Evolutionary conservation across 1,140 invertebrate genomes (phyloP), one percentile per base, ranked within the genome.

Genomic region (Drosophila nigrodunni): DNA sequence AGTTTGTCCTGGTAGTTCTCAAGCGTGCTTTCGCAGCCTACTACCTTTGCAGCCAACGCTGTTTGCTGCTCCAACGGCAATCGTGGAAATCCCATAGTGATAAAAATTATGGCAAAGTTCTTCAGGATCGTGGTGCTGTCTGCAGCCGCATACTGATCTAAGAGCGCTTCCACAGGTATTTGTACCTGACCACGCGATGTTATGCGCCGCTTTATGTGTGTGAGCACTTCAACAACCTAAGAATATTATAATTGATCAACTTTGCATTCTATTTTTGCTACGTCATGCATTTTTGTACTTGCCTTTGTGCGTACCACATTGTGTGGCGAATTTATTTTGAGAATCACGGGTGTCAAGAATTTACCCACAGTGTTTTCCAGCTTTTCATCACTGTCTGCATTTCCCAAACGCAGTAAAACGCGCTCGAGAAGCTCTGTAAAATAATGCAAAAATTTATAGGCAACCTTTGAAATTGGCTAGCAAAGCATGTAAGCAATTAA

Each of bases 21-120:
- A 55, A 97, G 96, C 92, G 97, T 97, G 50, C 95, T 95, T 81
- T 97, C 96, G 75, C 97, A 95, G 85, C 95, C 95, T 11, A 98
- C 93, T 55, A 99, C 86, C 68, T 94, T 93, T 18, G 97, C 96
- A 13, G 97, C 94, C 52, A 98, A 92, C 82, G 95, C 94, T 4
- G 95, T 94, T 93, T 98, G 97, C 78, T 96, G 95, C 11, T 95
- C 95, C 41, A 95, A 93, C 37, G 95, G 94, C 73, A 98, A 93
- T 71, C 97, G 93, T 2, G 97, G 97, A 94, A 95, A 98, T 13
- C 97, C 97, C 94, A 98, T 95, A 92, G 97, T 98, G 47, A 98
- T 96, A 89, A 98, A 99, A 85, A 98, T 97, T 60, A 98, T 97
- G 47, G 97, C 96, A 91, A 99, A 98, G 93, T 99, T 99, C 96